Conservation (phyloP, 2,888 invertebrate genomes). For the Dascillus cervinus region DNA sequence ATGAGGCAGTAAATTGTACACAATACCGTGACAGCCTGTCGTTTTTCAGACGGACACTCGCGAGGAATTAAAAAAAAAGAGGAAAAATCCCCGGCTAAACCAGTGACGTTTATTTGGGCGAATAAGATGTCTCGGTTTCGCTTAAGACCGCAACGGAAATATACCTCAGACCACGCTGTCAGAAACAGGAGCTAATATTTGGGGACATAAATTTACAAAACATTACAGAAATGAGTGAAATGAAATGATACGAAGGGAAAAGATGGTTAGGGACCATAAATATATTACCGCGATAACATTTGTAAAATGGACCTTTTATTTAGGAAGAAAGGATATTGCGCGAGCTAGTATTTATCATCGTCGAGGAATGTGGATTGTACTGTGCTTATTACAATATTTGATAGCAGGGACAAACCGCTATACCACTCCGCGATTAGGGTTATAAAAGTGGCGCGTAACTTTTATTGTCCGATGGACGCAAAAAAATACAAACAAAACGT, state of each 20-base stretch:
- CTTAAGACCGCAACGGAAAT: slow-evolving; percentile 32
- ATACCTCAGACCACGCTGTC: slow-evolving; percentile 33
- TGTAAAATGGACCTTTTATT: slow-evolving; percentile 45
- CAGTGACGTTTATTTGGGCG: slow-evolving; percentile 39
- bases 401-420: too few relatives aligned
- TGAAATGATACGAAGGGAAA: slow-evolving; percentile 25
- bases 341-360: slow-evolving; percentile 41
- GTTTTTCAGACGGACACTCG: slow-evolving; percentile 23
- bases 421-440: too few relatives aligned
- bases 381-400: slow-evolving; percentile 18
- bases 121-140: slow-evolving; percentile 34
- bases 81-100: slow-evolving; percentile 26
- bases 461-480: too few relatives aligned
- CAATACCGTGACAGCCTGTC: slow-evolving; percentile 42
- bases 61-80: slow-evolving; percentile 5
- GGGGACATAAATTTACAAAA: slow-evolving; percentile 50
- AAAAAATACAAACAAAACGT: too few relatives aligned
- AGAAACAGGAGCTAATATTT: slow-evolving; percentile 45
- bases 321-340: slow-evolving; percentile 39
- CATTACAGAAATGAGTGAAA: slow-evolving; percentile 46
- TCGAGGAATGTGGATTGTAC: slow-evolving; percentile 34
- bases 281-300: slow-evolving; percentile 44
- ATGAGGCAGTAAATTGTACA: slow-evolving; percentile 41
- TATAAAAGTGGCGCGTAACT: too few relatives aligned
- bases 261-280: slow-evolving; percentile 37